These are phyloP conservation scores for Peromyscus maniculatus DNA, from an alignment of 2,113 vertebrate species.

Conservation along the genomic window DNA sequence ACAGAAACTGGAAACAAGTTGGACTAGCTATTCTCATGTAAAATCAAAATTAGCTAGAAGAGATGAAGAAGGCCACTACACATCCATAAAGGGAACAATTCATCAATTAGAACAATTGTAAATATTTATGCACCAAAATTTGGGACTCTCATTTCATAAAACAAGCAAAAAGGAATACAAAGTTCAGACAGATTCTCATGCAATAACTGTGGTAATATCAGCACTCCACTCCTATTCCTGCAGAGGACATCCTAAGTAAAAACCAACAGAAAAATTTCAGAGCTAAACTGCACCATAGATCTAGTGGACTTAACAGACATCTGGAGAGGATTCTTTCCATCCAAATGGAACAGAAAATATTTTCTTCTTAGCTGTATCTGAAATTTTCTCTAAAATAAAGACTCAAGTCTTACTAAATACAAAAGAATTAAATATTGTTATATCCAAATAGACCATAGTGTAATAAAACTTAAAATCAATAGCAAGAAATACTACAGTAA, in stretches of 20 bases:
- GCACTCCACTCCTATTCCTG: background rate
- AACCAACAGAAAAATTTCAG: too few relatives aligned
- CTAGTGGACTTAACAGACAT: background rate
- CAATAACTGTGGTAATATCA: background rate
- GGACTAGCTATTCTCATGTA: background rate
- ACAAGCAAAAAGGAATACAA: background rate
- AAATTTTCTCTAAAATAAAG: background rate
- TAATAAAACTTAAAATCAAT: background rate
- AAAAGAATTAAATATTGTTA: background rate
- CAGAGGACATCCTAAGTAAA: background rate
- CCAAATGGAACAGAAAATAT: too few relatives aligned
- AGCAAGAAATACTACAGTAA: background rate
- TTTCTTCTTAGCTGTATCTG: too few relatives aligned
- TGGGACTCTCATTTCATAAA: background rate
- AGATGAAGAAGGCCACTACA: background rate
- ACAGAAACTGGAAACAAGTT: background rate
- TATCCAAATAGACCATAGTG: background rate
- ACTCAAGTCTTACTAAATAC: background rate
- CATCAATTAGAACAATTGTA: background rate
- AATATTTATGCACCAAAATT: background rate
- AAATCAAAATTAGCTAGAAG: background rate
- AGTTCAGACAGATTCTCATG: background rate
- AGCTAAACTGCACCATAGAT: too few relatives aligned
- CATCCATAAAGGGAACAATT: too few relatives aligned
- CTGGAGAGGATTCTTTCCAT: background rate